Evolutionary conservation across 2,888 invertebrate genomes (phyloP), one percentile per base, ranked within the genome.

Genomic region (Antitype chi): DNA sequence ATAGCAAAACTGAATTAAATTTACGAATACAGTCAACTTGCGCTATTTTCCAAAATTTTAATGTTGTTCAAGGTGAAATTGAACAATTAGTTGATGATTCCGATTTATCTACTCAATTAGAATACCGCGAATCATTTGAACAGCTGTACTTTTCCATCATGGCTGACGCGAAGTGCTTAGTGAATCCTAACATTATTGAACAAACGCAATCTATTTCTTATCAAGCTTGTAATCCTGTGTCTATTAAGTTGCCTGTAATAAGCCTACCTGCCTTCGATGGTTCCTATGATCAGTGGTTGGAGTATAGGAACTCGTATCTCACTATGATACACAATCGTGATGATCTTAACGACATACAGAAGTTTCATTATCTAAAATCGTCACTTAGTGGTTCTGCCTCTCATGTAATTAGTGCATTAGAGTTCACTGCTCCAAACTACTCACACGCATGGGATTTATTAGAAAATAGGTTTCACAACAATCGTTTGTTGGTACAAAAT

Each of bases 401-500:
- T 4, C 28, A 63, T 2, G 72, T 64, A 4, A 72, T 72, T 2
- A 47, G 43, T 55, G 25, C 72, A 1, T 72, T 72, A 28, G 53
- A 72, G 28, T 72, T 72, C n/a, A 72, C 71, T 8, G 23, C 15
- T 5, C 9, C 47, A 5, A 60, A 70, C 7, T 70, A 55, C 32
- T 6, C 11, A 3, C 47, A 73, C 28, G 73, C 73, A 2, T 73
- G 73, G 73, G n/a, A 73, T 20, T 32, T 76, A 23, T 20, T 67
- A 25, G 43, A 77, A 55, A 67, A 77, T 53, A 60, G 74, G 25
- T 74, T 25, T 20, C 73, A 73, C 11, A 73, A 73, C 11, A 66
- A 66, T 47, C 52, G 71, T 0, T 55, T 76, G 17, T 28, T 72
- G 23, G 25, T 77, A 23, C 71, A 76, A 13, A 76, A 76, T 20